A percentile compares a stretch with the other conserved stretches of the same genome.
These are phyloP conservation scores for Ferrisia virgata DNA, from an alignment of 2,888 invertebrate genomes.

Conservation along the genomic window DNA sequence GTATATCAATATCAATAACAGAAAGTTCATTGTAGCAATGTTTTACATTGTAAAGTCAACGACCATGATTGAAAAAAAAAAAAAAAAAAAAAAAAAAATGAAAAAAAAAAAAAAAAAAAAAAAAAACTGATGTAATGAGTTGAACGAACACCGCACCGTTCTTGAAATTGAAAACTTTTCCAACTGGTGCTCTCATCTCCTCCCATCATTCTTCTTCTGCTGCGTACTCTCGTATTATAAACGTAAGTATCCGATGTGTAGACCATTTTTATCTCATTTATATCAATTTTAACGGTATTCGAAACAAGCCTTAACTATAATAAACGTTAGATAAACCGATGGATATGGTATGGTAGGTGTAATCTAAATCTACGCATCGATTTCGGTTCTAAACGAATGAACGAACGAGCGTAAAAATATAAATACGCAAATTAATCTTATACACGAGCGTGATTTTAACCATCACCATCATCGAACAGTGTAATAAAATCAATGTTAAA, in stretches of 20 bases:
- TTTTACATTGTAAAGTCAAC: background rate
- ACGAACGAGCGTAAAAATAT: background rate
- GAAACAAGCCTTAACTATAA: background rate
- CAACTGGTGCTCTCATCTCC: background rate
- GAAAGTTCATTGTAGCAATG: background rate
- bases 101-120: too few relatives aligned
- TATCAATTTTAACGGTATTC: background rate
- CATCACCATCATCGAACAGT: too few relatives aligned
- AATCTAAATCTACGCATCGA: background rate
- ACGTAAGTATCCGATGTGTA: too few relatives aligned
- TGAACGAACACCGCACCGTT: too few relatives aligned
- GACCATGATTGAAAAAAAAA: background rate
- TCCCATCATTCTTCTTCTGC: too few relatives aligned
- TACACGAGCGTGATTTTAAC: too few relatives aligned
- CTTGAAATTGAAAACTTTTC: background rate
- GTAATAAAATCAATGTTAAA: too few relatives aligned
- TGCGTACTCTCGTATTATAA: too few relatives aligned
- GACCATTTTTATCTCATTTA: background rate
- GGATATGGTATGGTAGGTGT: too few relatives aligned
- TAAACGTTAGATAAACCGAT: background rate
- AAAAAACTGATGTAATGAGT: background rate
- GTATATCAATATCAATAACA: background rate
- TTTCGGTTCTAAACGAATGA: background rate
- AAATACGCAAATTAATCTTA: background rate
- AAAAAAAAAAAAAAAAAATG: too few relatives aligned